Evolutionary conservation across 2,113 vertebrate genomes (phyloP).

Genomic region (Coturnix japonica): DNA sequence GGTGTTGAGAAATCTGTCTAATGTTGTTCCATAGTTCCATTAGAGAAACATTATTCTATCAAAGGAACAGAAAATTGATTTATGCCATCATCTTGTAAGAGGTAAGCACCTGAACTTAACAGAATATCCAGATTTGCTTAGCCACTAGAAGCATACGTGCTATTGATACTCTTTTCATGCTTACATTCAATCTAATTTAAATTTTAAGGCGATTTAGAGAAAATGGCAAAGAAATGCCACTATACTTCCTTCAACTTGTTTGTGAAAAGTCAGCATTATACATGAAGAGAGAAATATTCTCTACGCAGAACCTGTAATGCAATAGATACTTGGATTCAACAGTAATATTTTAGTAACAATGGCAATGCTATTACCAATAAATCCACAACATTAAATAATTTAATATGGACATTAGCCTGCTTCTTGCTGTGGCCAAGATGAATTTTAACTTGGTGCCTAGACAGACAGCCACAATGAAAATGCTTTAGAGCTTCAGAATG

Average conservation of each 20-base stretch:
- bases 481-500: background rate
- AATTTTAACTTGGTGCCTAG: background rate
- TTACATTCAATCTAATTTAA: background rate
- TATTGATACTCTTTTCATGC: background rate
- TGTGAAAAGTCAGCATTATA: background rate
- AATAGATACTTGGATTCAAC: background rate
- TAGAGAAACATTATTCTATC: background rate
- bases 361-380: background rate
- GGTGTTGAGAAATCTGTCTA: background rate
- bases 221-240: background rate
- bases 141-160: background rate
- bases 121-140: background rate
- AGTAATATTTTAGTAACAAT: background rate
- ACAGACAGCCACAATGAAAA: background rate
- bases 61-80: constrained; percentile 13
- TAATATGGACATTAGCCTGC: background rate
- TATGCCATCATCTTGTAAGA: background rate
- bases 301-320: background rate
- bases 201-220: background rate
- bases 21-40: background rate
- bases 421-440: background rate
- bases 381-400: background rate
- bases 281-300: background rate
- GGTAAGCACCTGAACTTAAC: background rate
- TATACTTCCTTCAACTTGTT: background rate